Conservation (phyloP, 2,113 vertebrate species). For the Forbesichthys papilliferus region DNA sequence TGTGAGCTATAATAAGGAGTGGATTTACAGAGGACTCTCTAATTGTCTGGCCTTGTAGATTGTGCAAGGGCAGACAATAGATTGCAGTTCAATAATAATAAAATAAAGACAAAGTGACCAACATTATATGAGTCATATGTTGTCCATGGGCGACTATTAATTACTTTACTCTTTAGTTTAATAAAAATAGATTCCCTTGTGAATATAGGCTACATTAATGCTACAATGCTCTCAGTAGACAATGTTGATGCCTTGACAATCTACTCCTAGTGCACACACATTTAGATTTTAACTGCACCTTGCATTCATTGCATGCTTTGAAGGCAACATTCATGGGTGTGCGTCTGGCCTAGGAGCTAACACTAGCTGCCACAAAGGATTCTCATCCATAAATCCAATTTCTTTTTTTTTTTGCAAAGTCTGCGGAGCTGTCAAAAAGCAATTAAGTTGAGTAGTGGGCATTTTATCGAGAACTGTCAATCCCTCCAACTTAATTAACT, state of each 20-base stretch:
- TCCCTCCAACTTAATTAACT: constrained; percentile 73
- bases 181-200: constrained; percentile 69
- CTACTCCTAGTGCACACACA: neutral
- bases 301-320: neutral
- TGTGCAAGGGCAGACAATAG: neutral
- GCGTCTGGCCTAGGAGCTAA: neutral
- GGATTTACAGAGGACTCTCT: too few species aligned
- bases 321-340: constrained; percentile 8
- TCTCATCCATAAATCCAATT: constrained; percentile 72
- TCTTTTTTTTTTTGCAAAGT: constrained; percentile 69
- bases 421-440: constrained; percentile 77
- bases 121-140: constrained; percentile 42
- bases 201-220: constrained; percentile 46
- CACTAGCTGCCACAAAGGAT: constrained; percentile 39
- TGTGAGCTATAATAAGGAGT: too few species aligned
- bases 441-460: constrained; percentile 76
- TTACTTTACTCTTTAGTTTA: constrained; percentile 69
- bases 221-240: constrained; percentile 42
- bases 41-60: too few species aligned
- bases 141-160: constrained; percentile 64
- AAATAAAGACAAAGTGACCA: constrained; percentile 14
- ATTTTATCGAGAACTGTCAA: constrained; percentile 77
- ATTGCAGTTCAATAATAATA: constrained; percentile 7
- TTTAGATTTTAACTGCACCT: neutral
- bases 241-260: neutral